phyloP scores from a whole-genome alignment of 1,140 invertebrate genomes.

The Dufourea novaeangliae region DNA sequence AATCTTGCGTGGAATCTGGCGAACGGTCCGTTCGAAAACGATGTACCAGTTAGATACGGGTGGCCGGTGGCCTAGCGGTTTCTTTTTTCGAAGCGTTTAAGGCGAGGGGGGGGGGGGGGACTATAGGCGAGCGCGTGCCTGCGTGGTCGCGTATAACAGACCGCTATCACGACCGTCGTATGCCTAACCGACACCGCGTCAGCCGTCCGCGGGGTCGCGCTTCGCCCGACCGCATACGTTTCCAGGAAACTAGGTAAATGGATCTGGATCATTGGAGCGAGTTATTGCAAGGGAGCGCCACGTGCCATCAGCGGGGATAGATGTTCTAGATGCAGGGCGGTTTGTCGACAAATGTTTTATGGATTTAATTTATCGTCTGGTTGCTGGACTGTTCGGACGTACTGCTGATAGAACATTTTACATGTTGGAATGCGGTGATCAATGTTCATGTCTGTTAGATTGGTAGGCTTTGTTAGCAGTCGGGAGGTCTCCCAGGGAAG shows the following conservation, averaged over 20 bases:
- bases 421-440: too few species aligned
- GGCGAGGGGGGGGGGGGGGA: too few species aligned
- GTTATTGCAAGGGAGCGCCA: not conserved
- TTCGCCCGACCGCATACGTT: conserved; percentile 41
- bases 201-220: conserved; percentile 15
- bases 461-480: not conserved
- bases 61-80: conserved; percentile 65
- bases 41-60: conserved; percentile 71
- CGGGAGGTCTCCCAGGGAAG: too few species aligned
- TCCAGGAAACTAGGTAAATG: conserved; percentile 69
- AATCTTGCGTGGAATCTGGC: conserved; percentile 67
- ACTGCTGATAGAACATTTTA: not conserved
- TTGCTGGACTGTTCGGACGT: not conserved
- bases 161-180: not conserved
- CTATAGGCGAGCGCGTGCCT: conserved; percentile 57
- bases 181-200: not conserved
- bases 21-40: conserved; percentile 67
- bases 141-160: not conserved
- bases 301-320: conserved; percentile 3
- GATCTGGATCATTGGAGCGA: conserved; percentile 70
- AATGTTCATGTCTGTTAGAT: too few species aligned
- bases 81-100: conserved; percentile 52
- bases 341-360: conserved; percentile 21
- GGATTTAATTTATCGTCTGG: conserved; percentile 23
- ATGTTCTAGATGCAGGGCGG: conserved; percentile 28